Base-by-base conservation (phyloP, 2,113 vertebrate species). In the Lagenorhynchus albirostris region DNA sequence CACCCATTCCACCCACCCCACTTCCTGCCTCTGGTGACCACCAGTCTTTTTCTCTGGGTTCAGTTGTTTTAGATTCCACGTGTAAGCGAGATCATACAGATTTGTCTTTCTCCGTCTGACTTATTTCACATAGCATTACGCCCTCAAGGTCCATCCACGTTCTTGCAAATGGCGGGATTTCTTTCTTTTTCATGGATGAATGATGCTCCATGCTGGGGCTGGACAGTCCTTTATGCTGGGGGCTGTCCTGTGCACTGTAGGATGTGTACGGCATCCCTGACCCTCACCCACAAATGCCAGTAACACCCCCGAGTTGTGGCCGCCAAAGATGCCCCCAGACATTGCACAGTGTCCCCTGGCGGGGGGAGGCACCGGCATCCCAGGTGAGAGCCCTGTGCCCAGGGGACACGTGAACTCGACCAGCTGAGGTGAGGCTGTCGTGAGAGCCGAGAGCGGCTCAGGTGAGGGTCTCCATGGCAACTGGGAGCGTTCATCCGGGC, bases 351-450 rank as follows among this genome's bases (percentile, higher is more conserved):
- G 25, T 17, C 55, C 10, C 65, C 36, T 20, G 47, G 7, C 0
- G 17, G 7, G 21, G 36, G 11, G 1, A 65, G 21, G 60, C 29
- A 12, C 5, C 7, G 0, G 10, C 0, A 0, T 15, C 14, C 63
- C 25, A 4, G 23, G 1, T 26, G 79, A 25, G 29, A 76, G 38
- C 29, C 31, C 20, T 12, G 5, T 83, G 53, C 31, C 71, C 1
- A 1, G 2, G 8, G 0, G 7, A 58, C 36, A 14, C 0, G 13
- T 20, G 17, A n/a, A 2, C 2, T 2, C 7, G 62, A 47, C 60
- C 5, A 36, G 53, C 18, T 6, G 53, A 8, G 25, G 41, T 15
- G 1, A 53, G 47, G 71, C 15, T 20, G 33, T 18, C 2, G 26
- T 6, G 92, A 68, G 50, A 18, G 5, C 53, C 0, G 0, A 12